These are phyloP conservation scores for Noctua comes DNA, from an alignment of 2,888 invertebrate genomes.

Conservation along the genomic window DNA sequence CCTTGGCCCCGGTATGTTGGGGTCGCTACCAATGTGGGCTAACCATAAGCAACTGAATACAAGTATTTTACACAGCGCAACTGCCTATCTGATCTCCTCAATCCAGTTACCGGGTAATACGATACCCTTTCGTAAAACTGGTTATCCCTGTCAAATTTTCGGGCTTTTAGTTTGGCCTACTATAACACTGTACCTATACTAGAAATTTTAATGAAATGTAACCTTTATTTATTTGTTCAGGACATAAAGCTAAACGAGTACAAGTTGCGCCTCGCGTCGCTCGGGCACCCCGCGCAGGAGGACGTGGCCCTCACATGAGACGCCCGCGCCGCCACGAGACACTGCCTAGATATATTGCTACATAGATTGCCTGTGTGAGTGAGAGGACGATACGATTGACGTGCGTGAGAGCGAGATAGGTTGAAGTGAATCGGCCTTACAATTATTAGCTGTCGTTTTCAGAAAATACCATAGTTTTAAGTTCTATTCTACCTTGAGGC, in stretches of 20 bases:
- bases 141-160: too few relatives aligned
- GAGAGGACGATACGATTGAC: not conserved
- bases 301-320: conserved; percentile 69
- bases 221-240: conserved; percentile 69
- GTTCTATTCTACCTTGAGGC: not conserved
- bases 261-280: conserved; percentile 89
- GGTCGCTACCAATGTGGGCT: too few relatives aligned
- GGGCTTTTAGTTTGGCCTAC: too few relatives aligned
- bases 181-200: not conserved
- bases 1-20: too few relatives aligned
- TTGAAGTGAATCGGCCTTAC: not conserved
- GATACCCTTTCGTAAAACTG: too few relatives aligned
- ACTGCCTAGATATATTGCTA: not conserved
- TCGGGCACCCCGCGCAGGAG: conserved; percentile 89
- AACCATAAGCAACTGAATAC: too few relatives aligned
- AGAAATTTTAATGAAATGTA: too few relatives aligned
- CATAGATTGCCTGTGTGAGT: conserved; percentile 5
- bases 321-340: not conserved
- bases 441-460: not conserved
- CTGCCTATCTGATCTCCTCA: too few relatives aligned
- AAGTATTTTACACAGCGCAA: too few relatives aligned
- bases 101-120: too few relatives aligned
- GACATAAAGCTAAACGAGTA: conserved; percentile 92
- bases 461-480: conserved; percentile 6
- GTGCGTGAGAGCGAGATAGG: not conserved